A percentile compares a stretch with the other conserved stretches of the same genome.
Conservation (phyloP, 1,140 invertebrate species). For the Zeugodacus cucurbitae region DNA sequence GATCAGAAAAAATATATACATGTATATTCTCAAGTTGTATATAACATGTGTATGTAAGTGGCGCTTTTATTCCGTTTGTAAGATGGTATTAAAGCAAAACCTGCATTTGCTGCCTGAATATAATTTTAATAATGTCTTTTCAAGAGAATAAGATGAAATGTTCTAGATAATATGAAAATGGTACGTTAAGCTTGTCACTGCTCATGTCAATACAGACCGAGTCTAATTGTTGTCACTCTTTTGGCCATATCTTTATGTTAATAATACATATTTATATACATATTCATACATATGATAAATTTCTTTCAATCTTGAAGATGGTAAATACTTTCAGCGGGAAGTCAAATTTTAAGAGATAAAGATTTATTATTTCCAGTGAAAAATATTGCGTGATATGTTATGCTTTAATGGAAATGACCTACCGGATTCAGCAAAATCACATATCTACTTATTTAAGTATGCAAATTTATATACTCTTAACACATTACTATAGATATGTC, state of each 20-base stretch:
- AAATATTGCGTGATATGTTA: background rate
- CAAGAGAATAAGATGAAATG: background rate
- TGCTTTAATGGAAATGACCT: background rate
- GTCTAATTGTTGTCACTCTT: background rate
- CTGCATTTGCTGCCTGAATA: background rate
- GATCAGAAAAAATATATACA: no score
- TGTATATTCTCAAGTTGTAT: no score
- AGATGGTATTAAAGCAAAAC: no score
- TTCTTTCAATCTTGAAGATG: background rate
- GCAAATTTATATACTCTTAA: no score
- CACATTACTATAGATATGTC: background rate
- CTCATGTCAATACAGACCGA: background rate
- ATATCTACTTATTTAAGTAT: no score
- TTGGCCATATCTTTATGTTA: background rate
- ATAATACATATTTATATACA: background rate
- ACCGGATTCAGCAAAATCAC: background rate
- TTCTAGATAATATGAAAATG: background rate
- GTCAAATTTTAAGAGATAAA: background rate
- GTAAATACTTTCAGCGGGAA: background rate
- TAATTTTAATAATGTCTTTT: slow-evolving; percentile 1
- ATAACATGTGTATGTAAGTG: no score
- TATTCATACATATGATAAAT: background rate
- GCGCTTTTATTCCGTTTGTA: no score
- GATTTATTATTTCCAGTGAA: background rate
- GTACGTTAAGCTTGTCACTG: background rate